phyloP scores from a whole-genome alignment of 2,888 invertebrate genomes.

The Acleris laterana region DNA sequence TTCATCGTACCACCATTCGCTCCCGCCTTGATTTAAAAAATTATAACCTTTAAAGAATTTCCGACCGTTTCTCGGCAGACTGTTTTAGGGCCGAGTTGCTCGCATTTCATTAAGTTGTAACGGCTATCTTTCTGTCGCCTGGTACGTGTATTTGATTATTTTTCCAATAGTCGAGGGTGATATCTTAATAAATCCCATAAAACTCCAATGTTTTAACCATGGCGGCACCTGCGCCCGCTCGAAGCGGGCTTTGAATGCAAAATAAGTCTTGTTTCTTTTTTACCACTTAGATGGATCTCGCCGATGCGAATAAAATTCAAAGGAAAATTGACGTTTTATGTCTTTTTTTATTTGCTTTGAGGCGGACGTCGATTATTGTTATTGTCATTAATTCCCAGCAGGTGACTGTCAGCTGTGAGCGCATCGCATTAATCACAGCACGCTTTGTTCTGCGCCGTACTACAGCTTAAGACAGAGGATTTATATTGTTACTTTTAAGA shows the following conservation, averaged over 20 bases:
- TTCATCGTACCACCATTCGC: constrained; percentile 35
- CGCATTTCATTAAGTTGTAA: background rate
- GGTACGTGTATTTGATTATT: constrained; percentile 57
- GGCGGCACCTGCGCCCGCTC: constrained; percentile 75
- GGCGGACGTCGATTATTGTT: constrained; percentile 46
- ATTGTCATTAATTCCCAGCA: constrained; percentile 39
- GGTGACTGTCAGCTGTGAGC: constrained; percentile 28
- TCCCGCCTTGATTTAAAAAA: background rate
- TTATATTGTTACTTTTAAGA: background rate
- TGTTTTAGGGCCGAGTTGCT: background rate
- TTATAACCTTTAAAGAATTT: too few species aligned
- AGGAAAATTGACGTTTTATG: constrained; percentile 71
- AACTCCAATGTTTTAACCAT: constrained; percentile 81
- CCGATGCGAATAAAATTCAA: constrained; percentile 74
- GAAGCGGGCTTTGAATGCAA: constrained; percentile 78
- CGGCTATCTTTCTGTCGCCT: constrained; percentile 41
- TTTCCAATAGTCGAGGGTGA: constrained; percentile 73
- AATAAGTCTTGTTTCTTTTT: constrained; percentile 83
- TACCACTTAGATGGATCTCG: constrained; percentile 77
- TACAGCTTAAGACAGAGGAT: constrained; percentile 3
- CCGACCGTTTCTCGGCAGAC: too few species aligned
- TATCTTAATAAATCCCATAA: constrained; percentile 83
- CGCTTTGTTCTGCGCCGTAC: constrained; percentile 5
- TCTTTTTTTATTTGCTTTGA: constrained; percentile 52
- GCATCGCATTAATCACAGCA: constrained; percentile 23